Evolutionary conservation across 2,888 invertebrate species (phyloP).

Genomic region (Leptinotarsa haldemani): DNA sequence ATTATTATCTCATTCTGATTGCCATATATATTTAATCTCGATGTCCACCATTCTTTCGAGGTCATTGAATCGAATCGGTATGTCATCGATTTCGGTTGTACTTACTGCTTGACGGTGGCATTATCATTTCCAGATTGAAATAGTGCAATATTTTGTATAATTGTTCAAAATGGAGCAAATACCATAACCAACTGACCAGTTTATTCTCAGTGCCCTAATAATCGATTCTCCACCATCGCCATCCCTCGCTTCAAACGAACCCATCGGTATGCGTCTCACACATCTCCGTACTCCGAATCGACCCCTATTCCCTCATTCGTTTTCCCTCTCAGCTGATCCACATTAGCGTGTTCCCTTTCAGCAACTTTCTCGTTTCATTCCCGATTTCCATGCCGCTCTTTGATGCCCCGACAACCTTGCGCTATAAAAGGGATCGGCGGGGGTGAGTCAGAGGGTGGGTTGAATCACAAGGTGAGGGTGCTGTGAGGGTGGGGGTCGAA

Average conservation of each 20-base stretch:
- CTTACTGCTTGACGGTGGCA: no score
- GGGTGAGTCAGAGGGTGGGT: no score
- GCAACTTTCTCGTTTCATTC: conserved; percentile 13
- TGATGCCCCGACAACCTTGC: conserved; percentile 19
- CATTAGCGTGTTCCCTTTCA: conserved; percentile 14
- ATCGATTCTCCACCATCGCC: not conserved
- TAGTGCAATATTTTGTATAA: no score
- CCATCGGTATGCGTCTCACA: not conserved
- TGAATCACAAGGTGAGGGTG: not conserved
- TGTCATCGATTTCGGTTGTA: no score
- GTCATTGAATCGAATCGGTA: no score
- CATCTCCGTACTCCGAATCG: not conserved
- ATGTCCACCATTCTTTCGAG: no score
- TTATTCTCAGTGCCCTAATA: not conserved
- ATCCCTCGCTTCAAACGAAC: not conserved
- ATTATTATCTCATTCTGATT: no score
- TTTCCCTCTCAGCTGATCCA: conserved; percentile 16
- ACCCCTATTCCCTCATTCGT: conserved; percentile 1
- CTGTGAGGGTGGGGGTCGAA: not conserved
- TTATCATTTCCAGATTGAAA: no score
- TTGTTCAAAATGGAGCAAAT: no score
- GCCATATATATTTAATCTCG: no score
- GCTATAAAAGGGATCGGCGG: not conserved
- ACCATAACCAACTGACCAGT: no score
- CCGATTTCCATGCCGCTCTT: conserved; percentile 10